Conservation (phyloP, 2,797 vertebrate species). For the Acipenser oxyrinchus region DNA sequence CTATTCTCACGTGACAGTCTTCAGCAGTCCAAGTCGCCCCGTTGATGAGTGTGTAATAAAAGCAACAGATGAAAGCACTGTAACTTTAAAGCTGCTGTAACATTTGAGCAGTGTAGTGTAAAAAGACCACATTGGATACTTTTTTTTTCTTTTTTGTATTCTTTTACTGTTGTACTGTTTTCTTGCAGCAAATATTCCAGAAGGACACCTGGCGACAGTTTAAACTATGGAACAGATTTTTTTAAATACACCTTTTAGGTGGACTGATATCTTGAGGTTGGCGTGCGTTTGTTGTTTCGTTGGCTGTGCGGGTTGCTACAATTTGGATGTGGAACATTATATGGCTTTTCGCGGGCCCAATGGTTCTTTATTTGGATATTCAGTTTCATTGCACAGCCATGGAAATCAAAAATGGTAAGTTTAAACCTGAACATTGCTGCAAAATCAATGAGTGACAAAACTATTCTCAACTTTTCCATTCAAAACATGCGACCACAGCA, state of each 20-base stretch:
- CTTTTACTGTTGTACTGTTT: background rate
- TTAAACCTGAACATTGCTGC: background rate
- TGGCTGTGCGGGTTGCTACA: constrained; percentile 47
- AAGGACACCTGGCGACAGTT: too few relatives aligned
- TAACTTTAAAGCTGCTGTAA: background rate
- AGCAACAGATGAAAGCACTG: constrained; percentile 30
- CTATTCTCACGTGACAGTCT: constrained; percentile 14
- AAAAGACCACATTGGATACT: background rate
- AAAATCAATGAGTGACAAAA: too few relatives aligned
- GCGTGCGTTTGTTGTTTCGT: constrained; percentile 24
- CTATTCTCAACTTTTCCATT: too few relatives aligned
- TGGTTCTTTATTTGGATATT: constrained; percentile 67
- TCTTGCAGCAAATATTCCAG: too few relatives aligned
- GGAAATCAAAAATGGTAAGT: constrained; percentile 59
- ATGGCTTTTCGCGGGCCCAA: constrained; percentile 49
- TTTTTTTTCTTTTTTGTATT: background rate
- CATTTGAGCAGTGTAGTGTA: background rate
- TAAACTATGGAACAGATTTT: constrained; percentile 20
- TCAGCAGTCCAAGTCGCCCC: background rate
- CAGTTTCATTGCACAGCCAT: constrained; percentile 62
- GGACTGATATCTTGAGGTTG: constrained; percentile 16
- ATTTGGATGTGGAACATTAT: constrained; percentile 55
- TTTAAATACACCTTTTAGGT: background rate
- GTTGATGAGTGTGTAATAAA: constrained; percentile 2
- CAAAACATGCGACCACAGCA: too few relatives aligned